Evolutionary conservation across 2,113 vertebrate genomes (phyloP), one percentile per base, ranked within the genome.

Genomic region (Myiozetetes cayanensis): DNA sequence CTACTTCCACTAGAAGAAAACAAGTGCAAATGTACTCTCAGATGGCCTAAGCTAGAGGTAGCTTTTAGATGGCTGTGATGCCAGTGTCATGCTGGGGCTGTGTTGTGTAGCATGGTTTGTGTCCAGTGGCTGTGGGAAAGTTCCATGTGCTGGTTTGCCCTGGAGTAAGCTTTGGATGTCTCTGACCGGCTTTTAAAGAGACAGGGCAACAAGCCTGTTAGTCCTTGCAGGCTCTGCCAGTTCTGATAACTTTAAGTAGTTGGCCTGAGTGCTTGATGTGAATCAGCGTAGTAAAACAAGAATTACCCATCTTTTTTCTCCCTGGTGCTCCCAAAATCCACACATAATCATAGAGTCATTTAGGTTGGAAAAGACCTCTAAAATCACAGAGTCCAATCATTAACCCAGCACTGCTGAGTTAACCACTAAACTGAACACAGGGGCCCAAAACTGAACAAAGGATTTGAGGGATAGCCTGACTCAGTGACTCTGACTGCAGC

Each of bases 51-150:
- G 19, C 21, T 58, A 62, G 72, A 27, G 37, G n/a, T 72, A 73
- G 33, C 21, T 61, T 63, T 91, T 46, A 56, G 63, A 8, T 87
- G 27, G 28, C 17, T 61, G 1, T 47, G 50, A 39, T 66, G 41
- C 22, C 0, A 0, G 9, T 50, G n/a, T 74, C 10, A 2, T 44
- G 8, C 55, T 78, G 46, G 35, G n/a, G 14, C 21, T 44, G 27
- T 37, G 28, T 44, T 72, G 35, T 63, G 22, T 50, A 27, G 17
- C 22, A 10, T 33, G 18, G 7, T 56, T 1, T 28, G 6, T 68
- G 21, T 71, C 58, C 39, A 14, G 58, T 77, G 49, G 31, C 44
- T 73, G 2, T 18, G 31, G 70, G 17, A 85, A 35, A 63, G 59
- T 71, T 46, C n/a, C 20, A 5, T 31, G 14, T 68, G 28, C 19